Evolutionary conservation across 1,140 invertebrate species (phyloP).

Genomic region (Archegozetes longisetosus): DNA sequence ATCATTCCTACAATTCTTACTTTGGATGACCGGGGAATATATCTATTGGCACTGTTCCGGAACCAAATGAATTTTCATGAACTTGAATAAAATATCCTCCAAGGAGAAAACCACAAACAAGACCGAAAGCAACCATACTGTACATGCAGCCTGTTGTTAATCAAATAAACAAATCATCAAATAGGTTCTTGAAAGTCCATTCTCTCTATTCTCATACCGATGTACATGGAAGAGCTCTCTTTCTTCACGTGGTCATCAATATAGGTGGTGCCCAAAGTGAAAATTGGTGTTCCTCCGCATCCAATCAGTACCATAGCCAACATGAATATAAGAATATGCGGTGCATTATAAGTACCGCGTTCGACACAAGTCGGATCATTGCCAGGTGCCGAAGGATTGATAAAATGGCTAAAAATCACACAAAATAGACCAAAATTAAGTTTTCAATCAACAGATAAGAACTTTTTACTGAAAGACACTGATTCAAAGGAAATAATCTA

Average conservation of each 20-base stretch:
- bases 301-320: slow-evolving; percentile 37
- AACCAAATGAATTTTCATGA: slow-evolving; percentile 36
- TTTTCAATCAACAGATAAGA: no score
- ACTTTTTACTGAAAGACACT: no score
- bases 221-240: slow-evolving; percentile 36
- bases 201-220: slow-evolving; percentile 28
- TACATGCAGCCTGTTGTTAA: slow-evolving; percentile 35
- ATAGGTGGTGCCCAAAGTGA: slow-evolving; percentile 39
- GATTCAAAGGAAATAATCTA: no score
- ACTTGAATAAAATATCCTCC: slow-evolving; percentile 36
- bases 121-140: slow-evolving; percentile 39
- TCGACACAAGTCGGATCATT: slow-evolving; percentile 18
- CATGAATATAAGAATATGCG: slow-evolving; percentile 36
- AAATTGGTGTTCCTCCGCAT: slow-evolving; percentile 37
- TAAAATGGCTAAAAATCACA: slow-evolving; percentile 19
- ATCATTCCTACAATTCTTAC: slow-evolving; percentile 38
- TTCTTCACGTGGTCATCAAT: slow-evolving; percentile 39
- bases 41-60: slow-evolving; percentile 19
- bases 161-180: background rate
- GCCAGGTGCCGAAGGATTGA: slow-evolving; percentile 19
- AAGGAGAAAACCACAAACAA: slow-evolving; percentile 37
- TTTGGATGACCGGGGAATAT: slow-evolving; percentile 29
- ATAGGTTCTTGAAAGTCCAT: background rate
- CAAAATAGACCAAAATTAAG: background rate
- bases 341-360: slow-evolving; percentile 24